Base-by-base conservation (phyloP, 2,888 invertebrate species). In the Tuta absoluta region DNA sequence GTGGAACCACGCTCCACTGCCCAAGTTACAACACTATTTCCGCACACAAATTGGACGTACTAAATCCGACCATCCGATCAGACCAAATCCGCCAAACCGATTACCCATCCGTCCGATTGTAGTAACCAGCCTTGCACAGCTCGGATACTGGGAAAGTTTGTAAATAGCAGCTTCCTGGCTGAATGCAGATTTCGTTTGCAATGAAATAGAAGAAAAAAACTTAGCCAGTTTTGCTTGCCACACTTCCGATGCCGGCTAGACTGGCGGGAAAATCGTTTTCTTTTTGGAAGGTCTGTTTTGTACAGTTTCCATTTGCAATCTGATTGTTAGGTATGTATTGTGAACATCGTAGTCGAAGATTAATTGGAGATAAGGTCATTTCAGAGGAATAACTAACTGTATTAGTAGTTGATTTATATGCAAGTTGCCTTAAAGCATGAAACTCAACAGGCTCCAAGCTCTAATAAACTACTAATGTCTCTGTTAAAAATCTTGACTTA, bases 1-100 rank as follows among this genome's bases (percentile, higher is more conserved):
- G 81, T 84, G 89, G 89, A 88, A 84, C 76, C 76, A 84, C 85
- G 89, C 80, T 80, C 78, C 82, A 84, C 71, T 75, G 88, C 80
- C 67, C 68, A 77, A 76, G 76, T 80, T 78, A 78, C 78, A 79
- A 81, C 79, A 81, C 70, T 70, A 75, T 71, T 69, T 82, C 83
- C 84, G 89, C 33, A 37, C 69, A 72, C 72, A 41, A 59, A 59
- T 59, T 59, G 59, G 41, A 7, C 45, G 14, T 21, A 37, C 23
- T 41, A 56, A 56, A 38, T 59, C 59, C 59, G 59, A 59, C 65
- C 64, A 65, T 67, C 65, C 67, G 66, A 41, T 14, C n/a, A 14
- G 14, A 41, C 41, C 41, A 14, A 41, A 41, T 41, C 41, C 41
- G 41, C 12, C 41, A 38, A 28, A 17, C n/a, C 17, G 23, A 21